Evolutionary conservation across 2,113 vertebrate genomes (phyloP).

Genomic region (Oceanites oceanicus): DNA sequence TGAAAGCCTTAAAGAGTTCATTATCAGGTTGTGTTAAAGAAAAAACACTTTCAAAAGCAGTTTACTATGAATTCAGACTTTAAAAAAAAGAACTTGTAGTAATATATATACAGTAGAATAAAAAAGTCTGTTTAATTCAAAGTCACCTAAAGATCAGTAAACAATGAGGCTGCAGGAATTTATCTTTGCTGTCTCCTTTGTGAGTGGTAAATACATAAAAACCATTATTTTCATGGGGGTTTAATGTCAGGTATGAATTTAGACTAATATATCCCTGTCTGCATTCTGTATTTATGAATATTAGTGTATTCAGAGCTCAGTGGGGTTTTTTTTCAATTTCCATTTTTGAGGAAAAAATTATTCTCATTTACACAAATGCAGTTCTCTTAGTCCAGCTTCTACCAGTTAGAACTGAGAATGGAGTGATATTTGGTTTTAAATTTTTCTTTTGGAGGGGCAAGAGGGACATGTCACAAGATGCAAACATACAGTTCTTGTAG

Average conservation of each 20-base stretch:
- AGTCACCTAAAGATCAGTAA: neutral
- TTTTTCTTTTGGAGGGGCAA: neutral
- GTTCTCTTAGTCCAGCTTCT: neutral
- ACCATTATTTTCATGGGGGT: fast-evolving
- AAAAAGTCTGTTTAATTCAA: neutral
- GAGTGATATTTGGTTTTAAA: neutral
- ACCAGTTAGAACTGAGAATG: neutral
- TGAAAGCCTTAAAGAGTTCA: neutral
- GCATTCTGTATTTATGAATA: neutral
- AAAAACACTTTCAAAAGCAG: neutral
- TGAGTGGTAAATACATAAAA: neutral
- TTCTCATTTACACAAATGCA: neutral
- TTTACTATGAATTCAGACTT: neutral
- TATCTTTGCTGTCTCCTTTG: neutral
- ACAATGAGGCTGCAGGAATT: neutral
- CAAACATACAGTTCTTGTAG: neutral
- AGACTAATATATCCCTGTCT: neutral
- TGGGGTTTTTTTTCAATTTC: neutral
- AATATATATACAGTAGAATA: neutral
- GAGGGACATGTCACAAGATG: neutral
- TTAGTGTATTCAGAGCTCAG: neutral
- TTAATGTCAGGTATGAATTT: neutral
- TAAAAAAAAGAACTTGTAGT: neutral
- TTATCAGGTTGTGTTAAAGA: neutral
- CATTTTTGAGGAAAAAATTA: neutral